Evolutionary conservation across 2,113 vertebrate species (phyloP).

Genomic region (Globicephala melas): DNA sequence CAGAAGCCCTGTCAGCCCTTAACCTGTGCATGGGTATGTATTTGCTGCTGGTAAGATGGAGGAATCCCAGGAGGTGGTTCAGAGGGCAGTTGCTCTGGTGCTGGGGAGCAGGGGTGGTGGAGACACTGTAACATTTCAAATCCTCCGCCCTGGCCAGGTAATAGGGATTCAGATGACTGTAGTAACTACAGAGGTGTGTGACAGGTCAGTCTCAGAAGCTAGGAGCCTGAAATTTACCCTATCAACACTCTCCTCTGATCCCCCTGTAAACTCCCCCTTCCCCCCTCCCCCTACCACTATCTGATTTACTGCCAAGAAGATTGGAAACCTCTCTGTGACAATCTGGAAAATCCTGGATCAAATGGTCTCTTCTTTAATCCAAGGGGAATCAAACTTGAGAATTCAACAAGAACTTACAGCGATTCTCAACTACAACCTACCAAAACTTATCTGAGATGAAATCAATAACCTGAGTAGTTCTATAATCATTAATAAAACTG

Average conservation of each 20-base stretch:
- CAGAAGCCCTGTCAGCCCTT: background rate
- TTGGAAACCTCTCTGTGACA: background rate
- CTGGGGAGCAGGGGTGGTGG: background rate
- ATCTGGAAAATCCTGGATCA: background rate
- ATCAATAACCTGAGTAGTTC: background rate
- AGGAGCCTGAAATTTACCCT: background rate
- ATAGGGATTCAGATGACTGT: background rate
- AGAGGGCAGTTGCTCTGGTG: background rate
- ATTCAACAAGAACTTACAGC: background rate
- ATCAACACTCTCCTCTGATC: background rate
- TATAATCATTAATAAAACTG: background rate
- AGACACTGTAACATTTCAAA: background rate
- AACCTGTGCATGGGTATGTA: background rate
- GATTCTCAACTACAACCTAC: background rate
- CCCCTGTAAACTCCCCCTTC: too few relatives aligned
- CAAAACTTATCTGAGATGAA: background rate
- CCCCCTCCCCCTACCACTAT: background rate
- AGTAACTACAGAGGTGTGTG: background rate
- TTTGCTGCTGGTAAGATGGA: background rate
- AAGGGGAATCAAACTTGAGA: background rate
- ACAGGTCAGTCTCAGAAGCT: background rate
- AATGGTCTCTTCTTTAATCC: background rate
- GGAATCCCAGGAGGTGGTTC: background rate
- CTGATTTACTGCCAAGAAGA: background rate
- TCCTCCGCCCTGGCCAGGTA: background rate